Evolutionary conservation across 2,113 vertebrate species (phyloP).

Genomic region (Sander vitreus): DNA sequence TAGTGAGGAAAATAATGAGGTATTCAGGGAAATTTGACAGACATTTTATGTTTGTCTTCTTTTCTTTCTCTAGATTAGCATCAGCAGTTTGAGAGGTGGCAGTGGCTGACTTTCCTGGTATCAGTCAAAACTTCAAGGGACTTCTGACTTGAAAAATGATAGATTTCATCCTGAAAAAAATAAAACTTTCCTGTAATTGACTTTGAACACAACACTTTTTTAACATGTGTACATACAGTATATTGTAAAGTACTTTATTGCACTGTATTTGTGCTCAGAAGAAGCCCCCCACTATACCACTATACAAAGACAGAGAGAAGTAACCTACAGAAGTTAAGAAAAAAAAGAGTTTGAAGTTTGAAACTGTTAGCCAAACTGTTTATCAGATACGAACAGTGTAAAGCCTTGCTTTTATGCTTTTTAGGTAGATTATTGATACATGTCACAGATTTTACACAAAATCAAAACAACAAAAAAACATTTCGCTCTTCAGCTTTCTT

Average conservation of each 20-base stretch:
- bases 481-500: too few species aligned
- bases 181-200: background rate
- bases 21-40: slow-evolving; percentile 43
- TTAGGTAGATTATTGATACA: background rate
- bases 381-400: background rate
- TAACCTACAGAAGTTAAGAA: background rate
- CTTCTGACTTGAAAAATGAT: slow-evolving; percentile 10
- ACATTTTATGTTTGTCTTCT: background rate
- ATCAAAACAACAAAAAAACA: background rate
- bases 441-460: background rate
- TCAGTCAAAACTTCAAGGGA: background rate
- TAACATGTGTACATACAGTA: background rate
- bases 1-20: slow-evolving; percentile 53
- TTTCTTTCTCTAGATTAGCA: slow-evolving; percentile 21
- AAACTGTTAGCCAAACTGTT: background rate
- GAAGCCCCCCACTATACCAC: background rate
- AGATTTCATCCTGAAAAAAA: background rate
- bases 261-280: background rate
- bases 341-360: background rate
- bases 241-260: background rate
- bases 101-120: background rate
- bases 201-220: background rate
- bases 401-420: background rate
- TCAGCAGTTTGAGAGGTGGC: slow-evolving; percentile 13
- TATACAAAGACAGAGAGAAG: background rate